Conservation (phyloP, 2,888 invertebrate species). For the Mesorhabditis spiculigera region DNA sequence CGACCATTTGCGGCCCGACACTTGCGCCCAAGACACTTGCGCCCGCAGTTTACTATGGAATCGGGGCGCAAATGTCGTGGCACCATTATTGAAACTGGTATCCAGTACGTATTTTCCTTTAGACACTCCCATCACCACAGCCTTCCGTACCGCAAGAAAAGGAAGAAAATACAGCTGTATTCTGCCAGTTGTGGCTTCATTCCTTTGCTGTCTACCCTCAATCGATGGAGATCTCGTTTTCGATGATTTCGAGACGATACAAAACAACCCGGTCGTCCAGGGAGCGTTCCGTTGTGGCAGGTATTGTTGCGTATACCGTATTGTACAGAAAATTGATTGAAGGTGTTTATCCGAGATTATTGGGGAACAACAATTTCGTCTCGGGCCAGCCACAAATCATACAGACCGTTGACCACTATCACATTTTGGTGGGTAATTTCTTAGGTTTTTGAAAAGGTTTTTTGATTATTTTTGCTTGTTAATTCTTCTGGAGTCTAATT, state of each 20-base stretch:
- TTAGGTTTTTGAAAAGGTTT: too few relatives aligned
- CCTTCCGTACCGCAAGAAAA: too few relatives aligned
- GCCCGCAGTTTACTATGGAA: too few relatives aligned
- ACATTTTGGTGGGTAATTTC: conserved; percentile 70
- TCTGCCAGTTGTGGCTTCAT: conserved; percentile 10
- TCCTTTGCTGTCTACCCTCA: conserved; percentile 28
- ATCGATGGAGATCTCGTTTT: conserved; percentile 80
- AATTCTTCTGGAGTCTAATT: neutral
- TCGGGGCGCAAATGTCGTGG: too few relatives aligned
- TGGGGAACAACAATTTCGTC: conserved; percentile 84
- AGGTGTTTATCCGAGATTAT: conserved; percentile 79
- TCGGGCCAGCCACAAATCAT: conserved; percentile 85
- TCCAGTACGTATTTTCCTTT: too few relatives aligned
- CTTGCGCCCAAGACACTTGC: too few relatives aligned
- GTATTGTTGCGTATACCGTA: too few relatives aligned
- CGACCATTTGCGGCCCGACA: too few relatives aligned
- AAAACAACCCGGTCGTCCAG: conserved; percentile 76
- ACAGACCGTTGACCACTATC: conserved; percentile 82
- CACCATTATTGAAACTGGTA: too few relatives aligned
- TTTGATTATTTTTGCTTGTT: neutral
- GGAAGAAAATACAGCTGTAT: too few relatives aligned
- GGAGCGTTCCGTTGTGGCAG: conserved; percentile 12
- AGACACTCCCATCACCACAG: too few relatives aligned
- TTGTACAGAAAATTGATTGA: conserved; percentile 5
- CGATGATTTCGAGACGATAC: conserved; percentile 88